Evolutionary conservation across 2,113 vertebrate species (phyloP).

Genomic region (Phocoena sinus): DNA sequence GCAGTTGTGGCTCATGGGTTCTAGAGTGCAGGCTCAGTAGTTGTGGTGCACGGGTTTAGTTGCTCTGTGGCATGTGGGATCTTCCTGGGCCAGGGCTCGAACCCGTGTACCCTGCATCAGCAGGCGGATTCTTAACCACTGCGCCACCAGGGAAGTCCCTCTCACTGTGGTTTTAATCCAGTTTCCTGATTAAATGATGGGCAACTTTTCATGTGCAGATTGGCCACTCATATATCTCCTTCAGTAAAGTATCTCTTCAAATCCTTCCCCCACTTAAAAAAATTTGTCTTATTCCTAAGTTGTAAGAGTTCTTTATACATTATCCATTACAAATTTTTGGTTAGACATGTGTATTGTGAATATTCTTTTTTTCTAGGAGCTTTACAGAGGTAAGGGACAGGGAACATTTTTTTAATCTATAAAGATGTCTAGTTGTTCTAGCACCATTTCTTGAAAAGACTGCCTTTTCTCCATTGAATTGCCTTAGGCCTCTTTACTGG

Average conservation of each 20-base stretch:
- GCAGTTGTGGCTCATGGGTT: too few relatives aligned
- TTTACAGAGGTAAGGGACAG: background rate
- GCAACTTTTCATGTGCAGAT: background rate
- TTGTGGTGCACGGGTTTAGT: too few relatives aligned
- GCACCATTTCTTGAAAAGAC: background rate
- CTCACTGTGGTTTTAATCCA: background rate
- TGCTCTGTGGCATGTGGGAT: too few relatives aligned
- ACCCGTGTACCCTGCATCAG: too few relatives aligned
- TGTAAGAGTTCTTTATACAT: background rate
- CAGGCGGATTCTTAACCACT: too few relatives aligned
- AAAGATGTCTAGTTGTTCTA: background rate
- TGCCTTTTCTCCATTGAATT: background rate
- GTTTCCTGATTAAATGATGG: conserved; percentile 9
- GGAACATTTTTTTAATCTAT: background rate
- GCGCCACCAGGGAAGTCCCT: too few relatives aligned
- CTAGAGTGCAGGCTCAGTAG: too few relatives aligned
- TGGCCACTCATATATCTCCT: background rate
- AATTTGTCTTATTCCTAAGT: background rate
- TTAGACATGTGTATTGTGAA: background rate
- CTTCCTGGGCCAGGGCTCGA: too few relatives aligned
- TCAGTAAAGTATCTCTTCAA: background rate
- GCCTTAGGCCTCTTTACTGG: background rate
- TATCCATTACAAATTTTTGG: background rate
- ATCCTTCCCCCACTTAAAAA: background rate
- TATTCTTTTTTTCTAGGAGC: background rate